A percentile compares a stretch with the other conserved stretches of the same genome.
Conservation (phyloP, 2,888 invertebrate species). For the Stenchaetothrips biformis region DNA sequence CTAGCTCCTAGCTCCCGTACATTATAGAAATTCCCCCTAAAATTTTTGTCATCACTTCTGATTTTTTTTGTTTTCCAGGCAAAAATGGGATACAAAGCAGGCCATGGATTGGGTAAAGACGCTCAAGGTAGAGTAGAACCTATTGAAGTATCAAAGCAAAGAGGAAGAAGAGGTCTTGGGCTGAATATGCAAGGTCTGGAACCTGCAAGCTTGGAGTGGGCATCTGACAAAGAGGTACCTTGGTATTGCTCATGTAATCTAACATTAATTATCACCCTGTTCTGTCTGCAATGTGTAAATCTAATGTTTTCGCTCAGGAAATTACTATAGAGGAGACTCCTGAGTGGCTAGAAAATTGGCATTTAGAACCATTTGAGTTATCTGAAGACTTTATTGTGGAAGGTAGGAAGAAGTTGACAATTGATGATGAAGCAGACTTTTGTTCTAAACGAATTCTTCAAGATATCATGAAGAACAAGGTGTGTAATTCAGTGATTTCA, state of each 20-base stretch:
- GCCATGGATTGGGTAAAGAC: conserved; percentile 79
- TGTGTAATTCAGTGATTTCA: conserved; percentile 40
- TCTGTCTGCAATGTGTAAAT: neutral
- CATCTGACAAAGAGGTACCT: conserved; percentile 54
- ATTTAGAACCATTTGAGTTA: conserved; percentile 44
- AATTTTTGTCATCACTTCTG: neutral
- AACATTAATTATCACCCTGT: conserved; percentile 2
- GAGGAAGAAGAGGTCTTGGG: conserved; percentile 81
- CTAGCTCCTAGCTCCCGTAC: neutral
- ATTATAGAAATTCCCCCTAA: conserved; percentile 30
- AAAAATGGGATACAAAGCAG: conserved; percentile 77
- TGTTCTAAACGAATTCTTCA: conserved; percentile 64
- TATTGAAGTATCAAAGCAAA: conserved; percentile 72
- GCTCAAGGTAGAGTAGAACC: conserved; percentile 77
- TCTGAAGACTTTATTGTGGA: conserved; percentile 58
- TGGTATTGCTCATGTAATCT: conserved; percentile 23
- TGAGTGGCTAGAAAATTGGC: conserved; percentile 54
- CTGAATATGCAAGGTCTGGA: conserved; percentile 57
- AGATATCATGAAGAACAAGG: conserved; percentile 73
- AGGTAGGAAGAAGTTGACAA: conserved; percentile 61
- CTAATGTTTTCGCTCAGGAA: conserved; percentile 29
- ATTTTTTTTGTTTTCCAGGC: conserved; percentile 44
- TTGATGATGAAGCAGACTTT: conserved; percentile 75
- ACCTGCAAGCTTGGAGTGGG: conserved; percentile 60
- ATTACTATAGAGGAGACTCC: conserved; percentile 46